These are phyloP conservation scores for Synergus laeviventris DNA, from an alignment of 2,888 invertebrate species.

Conservation along the genomic window DNA sequence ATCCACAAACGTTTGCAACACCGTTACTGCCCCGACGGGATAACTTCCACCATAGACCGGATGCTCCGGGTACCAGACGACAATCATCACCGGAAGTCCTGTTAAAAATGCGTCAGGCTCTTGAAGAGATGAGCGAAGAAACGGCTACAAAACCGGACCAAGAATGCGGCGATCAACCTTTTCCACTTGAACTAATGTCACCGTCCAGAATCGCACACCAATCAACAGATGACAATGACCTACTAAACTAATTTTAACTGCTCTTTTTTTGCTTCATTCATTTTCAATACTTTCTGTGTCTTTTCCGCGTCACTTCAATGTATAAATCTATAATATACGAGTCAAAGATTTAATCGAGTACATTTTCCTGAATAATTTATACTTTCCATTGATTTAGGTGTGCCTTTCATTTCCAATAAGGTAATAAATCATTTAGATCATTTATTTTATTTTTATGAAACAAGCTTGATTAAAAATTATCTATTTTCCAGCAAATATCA, in stretches of 20 bases:
- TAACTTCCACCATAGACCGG: constrained; percentile 66
- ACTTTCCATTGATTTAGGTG: no score
- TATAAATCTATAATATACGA: no score
- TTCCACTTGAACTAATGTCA: neutral
- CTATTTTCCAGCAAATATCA: no score
- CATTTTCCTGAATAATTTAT: no score
- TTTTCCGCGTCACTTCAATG: no score
- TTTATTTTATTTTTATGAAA: no score
- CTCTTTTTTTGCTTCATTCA: neutral
- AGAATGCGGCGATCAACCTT: neutral
- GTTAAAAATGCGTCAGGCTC: constrained; percentile 62
- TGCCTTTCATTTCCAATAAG: no score
- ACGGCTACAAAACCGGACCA: constrained; percentile 4
- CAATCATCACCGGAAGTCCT: constrained; percentile 66
- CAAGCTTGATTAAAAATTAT: no score
- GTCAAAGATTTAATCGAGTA: no score
- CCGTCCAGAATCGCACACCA: neutral
- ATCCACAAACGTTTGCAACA: constrained; percentile 58
- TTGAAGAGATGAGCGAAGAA: constrained; percentile 62
- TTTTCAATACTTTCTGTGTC: no score
- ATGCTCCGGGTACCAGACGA: constrained; percentile 62
- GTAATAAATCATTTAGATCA: no score
- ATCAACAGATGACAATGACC: neutral
- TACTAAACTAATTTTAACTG: neutral
- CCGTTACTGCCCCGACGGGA: constrained; percentile 52